phyloP scores from a whole-genome alignment of 2,888 invertebrate species.

The Miltochrista miniata region DNA sequence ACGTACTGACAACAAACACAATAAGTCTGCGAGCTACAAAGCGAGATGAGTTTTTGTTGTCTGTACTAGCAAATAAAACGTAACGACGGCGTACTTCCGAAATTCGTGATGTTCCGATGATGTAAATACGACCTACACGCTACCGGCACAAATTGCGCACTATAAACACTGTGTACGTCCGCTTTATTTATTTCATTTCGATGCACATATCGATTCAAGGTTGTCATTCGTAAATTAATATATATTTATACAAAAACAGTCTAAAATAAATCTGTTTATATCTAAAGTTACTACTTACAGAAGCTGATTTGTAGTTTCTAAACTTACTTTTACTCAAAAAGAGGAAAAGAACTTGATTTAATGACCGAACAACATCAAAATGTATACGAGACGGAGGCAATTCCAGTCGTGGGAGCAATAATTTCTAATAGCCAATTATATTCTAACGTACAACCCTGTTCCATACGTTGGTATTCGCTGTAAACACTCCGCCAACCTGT shows the following conservation, averaged over 20 bases:
- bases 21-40: conserved; percentile 4
- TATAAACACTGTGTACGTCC: conserved; percentile 11
- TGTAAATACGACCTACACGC: no score
- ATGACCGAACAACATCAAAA: conserved; percentile 4
- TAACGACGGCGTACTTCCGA: conserved; percentile 11
- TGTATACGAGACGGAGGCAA: conserved; percentile 7
- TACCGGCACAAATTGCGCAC: conserved; percentile 23
- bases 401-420: conserved; percentile 12
- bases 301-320: conserved; percentile 2
- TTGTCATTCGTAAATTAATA: conserved; percentile 7
- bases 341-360: conserved; percentile 1
- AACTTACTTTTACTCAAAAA: background rate
- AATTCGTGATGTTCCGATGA: conserved; percentile 25
- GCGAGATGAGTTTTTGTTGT: conserved; percentile 11
- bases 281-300: conserved; percentile 2
- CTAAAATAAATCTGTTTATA: no score
- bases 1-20: conserved; percentile 4
- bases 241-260: no score
- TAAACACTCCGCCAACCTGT: conserved; percentile 61
- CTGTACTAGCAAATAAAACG: conserved; percentile 9
- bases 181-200: conserved; percentile 36
- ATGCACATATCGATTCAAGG: conserved; percentile 35
- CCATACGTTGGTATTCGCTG: conserved; percentile 23
- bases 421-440: conserved; percentile 19
- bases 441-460: conserved; percentile 14